A percentile compares a stretch with the other conserved stretches of the same genome.
These are phyloP conservation scores for Syritta pipiens DNA, from an alignment of 2,888 invertebrate genomes.

Conservation along the genomic window DNA sequence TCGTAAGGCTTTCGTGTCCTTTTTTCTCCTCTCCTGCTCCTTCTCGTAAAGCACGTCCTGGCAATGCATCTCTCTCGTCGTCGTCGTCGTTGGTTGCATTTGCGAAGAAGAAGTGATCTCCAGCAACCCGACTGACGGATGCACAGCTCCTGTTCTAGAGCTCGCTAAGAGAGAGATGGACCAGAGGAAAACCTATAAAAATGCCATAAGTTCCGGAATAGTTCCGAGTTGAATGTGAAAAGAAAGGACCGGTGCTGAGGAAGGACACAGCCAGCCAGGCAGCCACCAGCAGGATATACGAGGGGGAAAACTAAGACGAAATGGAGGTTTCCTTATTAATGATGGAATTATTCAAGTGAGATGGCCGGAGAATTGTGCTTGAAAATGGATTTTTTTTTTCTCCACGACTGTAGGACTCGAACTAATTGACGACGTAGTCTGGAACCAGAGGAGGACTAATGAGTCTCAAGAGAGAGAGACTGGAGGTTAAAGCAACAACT, in stretches of 20 bases:
- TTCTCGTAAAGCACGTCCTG: conserved; percentile 26
- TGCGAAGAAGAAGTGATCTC: conserved; percentile 47
- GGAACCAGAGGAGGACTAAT: too few relatives aligned
- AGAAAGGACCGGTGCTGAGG: background rate
- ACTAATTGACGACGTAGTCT: too few relatives aligned
- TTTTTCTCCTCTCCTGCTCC: background rate
- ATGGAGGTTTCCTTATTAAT: conserved; percentile 66
- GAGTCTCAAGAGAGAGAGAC: too few relatives aligned
- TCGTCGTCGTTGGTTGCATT: conserved; percentile 15
- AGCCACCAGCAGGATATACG: conserved; percentile 11
- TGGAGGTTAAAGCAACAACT: too few relatives aligned
- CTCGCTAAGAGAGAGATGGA: too few relatives aligned
- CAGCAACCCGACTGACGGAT: conserved; percentile 28
- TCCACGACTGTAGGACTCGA: too few relatives aligned
- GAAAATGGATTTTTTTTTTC: conserved; percentile 51
- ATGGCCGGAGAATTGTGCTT: conserved; percentile 17
- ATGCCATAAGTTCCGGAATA: conserved; percentile 61
- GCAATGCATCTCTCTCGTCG: background rate
- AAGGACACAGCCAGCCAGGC: background rate
- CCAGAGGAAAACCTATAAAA: conserved; percentile 58
- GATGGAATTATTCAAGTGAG: conserved; percentile 63
- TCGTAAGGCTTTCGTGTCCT: conserved; percentile 24
- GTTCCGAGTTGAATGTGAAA: conserved; percentile 37
- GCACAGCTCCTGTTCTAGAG: too few relatives aligned
- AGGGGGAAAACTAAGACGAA: conserved; percentile 28